Percentiles rank a stretch among this genome's conserved stretches.
Evolutionary conservation across 2,797 vertebrate genomes (phyloP).

Genomic region (Melanotaenia pygmaea): DNA sequence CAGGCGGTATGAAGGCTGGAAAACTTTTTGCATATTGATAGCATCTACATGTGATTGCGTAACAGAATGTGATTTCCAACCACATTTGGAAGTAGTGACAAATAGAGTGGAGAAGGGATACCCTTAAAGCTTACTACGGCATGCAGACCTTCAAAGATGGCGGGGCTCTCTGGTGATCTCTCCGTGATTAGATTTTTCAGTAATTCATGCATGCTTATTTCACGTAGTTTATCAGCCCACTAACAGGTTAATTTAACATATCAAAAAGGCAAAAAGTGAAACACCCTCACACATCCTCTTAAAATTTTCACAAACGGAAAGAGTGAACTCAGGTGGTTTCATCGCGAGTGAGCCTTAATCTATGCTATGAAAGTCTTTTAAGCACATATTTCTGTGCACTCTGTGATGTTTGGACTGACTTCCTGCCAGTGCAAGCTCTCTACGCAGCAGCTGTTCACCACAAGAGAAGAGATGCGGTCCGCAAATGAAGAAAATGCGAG

Average conservation of each 20-base stretch:
- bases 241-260: neutral
- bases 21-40: conserved; percentile 56
- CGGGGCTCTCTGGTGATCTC: neutral
- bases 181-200: neutral
- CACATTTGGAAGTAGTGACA: conserved; percentile 58
- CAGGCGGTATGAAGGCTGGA: conserved; percentile 43
- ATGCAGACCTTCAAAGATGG: conserved; percentile 10
- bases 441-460: conserved; percentile 71
- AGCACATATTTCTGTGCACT: conserved; percentile 63
- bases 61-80: conserved; percentile 79
- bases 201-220: neutral
- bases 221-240: neutral
- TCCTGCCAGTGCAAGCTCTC: conserved; percentile 75
- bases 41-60: conserved; percentile 59
- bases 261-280: conserved; percentile 15
- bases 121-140: conserved; percentile 28
- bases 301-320: conserved; percentile 49
- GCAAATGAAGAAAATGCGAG: conserved; percentile 2
- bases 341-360: conserved; percentile 36
- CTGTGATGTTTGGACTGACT: conserved; percentile 77
- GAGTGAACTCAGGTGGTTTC: conserved; percentile 53
- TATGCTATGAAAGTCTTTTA: conserved; percentile 49
- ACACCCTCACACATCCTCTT: conserved; percentile 8
- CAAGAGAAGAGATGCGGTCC: conserved; percentile 68
- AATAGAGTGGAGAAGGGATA: conserved; percentile 56